A percentile compares a stretch with the other conserved stretches of the same genome.
Conservation (phyloP, 1,140 invertebrate genomes). For the Eciton burchellii region DNA sequence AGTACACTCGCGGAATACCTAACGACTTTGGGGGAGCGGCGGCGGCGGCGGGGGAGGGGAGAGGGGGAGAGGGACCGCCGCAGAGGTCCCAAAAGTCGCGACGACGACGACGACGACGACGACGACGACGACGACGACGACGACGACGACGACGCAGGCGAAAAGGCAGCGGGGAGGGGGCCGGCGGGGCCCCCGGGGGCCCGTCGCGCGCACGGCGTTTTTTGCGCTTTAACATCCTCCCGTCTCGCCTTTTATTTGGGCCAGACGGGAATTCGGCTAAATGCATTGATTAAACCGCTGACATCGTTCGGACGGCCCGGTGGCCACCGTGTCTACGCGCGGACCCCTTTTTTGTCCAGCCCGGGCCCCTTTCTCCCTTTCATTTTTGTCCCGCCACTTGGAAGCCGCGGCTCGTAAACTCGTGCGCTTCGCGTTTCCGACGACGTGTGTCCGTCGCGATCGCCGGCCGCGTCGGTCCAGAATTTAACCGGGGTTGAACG, state of each 20-base stretch:
- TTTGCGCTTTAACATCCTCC: constrained; percentile 75
- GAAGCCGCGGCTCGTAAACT: constrained; percentile 57
- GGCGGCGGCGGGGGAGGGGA: constrained; percentile 19
- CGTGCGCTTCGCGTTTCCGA: constrained; percentile 64
- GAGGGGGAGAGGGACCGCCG: constrained; percentile 32
- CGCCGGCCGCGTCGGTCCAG: constrained; percentile 58
- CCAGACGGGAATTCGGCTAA: constrained; percentile 86
- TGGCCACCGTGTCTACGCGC: constrained; percentile 80
- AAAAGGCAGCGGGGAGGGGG: constrained; percentile 35
- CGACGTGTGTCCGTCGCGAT: constrained; percentile 61
- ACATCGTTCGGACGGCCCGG: constrained; percentile 82
- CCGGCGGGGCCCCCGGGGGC: constrained; percentile 34
- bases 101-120: constrained; percentile 8
- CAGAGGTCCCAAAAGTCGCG: constrained; percentile 51
- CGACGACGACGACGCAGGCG: background rate
- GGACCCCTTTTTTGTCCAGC: constrained; percentile 77
- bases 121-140: constrained; percentile 1
- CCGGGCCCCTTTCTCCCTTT: constrained; percentile 25
- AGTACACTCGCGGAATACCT: constrained; percentile 82
- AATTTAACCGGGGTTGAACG: constrained; percentile 67
- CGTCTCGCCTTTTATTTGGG: constrained; percentile 84
- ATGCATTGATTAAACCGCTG: constrained; percentile 86
- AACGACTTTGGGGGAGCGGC: constrained; percentile 74
- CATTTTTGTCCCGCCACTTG: constrained; percentile 55
- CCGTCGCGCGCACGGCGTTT: constrained; percentile 77